A percentile compares a stretch with the other conserved stretches of the same genome.
These are phyloP conservation scores for Scyliorhinus canicula DNA, from an alignment of 2,797 vertebrate genomes.

Conservation along the genomic window DNA sequence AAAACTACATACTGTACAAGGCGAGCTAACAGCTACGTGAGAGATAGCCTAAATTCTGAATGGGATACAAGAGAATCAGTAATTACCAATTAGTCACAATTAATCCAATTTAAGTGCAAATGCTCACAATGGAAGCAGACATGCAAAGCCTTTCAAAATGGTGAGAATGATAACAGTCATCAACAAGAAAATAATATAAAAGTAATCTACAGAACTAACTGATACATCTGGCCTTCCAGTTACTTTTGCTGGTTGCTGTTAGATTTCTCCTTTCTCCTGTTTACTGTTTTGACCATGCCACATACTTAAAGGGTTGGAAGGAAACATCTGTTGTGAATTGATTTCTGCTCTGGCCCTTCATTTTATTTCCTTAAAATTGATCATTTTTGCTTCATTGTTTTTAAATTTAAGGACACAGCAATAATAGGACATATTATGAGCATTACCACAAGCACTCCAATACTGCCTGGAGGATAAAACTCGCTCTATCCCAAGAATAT, in stretches of 20 bases:
- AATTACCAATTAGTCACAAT: neutral
- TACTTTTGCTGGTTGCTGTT: neutral
- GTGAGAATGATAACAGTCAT: neutral
- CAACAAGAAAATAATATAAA: neutral
- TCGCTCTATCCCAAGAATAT: neutral
- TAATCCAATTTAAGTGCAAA: neutral
- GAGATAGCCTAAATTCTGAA: neutral
- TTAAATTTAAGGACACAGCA: neutral
- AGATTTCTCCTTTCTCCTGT: neutral
- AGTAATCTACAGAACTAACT: neutral
- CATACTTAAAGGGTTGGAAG: neutral
- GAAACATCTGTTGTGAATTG: neutral
- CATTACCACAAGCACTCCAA: neutral
- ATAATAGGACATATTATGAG: neutral
- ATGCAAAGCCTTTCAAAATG: neutral
- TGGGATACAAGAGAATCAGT: neutral
- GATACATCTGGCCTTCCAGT: neutral
- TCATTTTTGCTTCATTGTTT: neutral
- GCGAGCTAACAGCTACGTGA: neutral
- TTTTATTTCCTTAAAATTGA: neutral
- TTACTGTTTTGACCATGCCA: neutral
- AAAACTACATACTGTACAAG: neutral
- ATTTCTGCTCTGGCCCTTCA: neutral
- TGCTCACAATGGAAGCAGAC: neutral
- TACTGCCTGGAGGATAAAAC: neutral